A percentile compares a stretch with the other conserved stretches of the same genome.
phyloP scores from a whole-genome alignment of 1,140 invertebrate species.

The Diuraphis noxia region DNA sequence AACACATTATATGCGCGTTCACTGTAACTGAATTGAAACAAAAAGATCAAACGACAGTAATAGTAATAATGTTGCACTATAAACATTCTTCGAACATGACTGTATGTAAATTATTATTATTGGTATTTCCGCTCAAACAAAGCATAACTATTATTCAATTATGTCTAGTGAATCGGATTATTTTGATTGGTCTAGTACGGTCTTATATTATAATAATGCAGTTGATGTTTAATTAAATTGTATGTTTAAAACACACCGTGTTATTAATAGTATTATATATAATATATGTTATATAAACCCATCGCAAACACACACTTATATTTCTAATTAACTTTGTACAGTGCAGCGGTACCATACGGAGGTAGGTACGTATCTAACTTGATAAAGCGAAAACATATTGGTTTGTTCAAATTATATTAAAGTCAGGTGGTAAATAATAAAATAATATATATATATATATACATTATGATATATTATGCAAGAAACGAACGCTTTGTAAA shows the following conservation, averaged over 20 bases:
- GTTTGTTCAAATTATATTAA: not conserved
- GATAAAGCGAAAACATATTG: not conserved
- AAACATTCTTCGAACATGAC: slow-evolving; percentile 1
- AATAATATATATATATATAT: too few relatives aligned
- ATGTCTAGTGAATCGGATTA: slow-evolving; percentile 1
- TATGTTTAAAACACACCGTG: not conserved
- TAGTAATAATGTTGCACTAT: not conserved
- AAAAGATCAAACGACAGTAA: not conserved
- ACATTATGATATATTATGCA: not conserved
- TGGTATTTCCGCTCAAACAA: not conserved
- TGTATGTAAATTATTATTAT: not conserved
- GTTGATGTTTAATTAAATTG: not conserved
- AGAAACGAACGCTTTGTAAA: not conserved
- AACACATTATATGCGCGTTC: not conserved
- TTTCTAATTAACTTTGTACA: not conserved
- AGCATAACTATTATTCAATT: not conserved
- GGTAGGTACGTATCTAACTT: not conserved
- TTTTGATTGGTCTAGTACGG: not conserved
- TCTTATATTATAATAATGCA: not conserved
- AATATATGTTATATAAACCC: too few relatives aligned
- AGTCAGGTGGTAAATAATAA: not conserved
- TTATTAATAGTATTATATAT: not conserved
- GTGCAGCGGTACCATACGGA: not conserved
- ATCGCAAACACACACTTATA: not conserved
- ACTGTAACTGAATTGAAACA: not conserved